Evolutionary conservation across 2,113 vertebrate genomes (phyloP).

Genomic region (Prionailurus bengalensis): DNA sequence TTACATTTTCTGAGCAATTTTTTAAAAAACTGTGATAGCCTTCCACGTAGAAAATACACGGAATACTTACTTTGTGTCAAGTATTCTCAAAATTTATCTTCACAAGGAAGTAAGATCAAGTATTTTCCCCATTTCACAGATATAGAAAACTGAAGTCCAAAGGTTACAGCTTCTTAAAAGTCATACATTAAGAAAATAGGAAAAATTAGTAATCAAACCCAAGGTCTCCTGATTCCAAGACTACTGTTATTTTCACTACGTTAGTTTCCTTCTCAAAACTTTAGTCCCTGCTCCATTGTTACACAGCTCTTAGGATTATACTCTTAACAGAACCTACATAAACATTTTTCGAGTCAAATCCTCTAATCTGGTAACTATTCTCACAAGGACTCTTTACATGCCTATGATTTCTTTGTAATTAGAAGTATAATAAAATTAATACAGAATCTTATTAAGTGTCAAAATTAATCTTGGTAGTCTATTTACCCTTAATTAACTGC

Average conservation of each 20-base stretch:
- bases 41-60: background rate
- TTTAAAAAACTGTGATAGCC: background rate
- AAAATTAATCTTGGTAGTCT: constrained; percentile 39
- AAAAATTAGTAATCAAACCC: background rate
- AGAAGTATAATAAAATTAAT: constrained; percentile 28
- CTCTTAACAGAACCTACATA: background rate
- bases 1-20: background rate
- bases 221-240: background rate
- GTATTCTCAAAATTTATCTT: constrained; percentile 31
- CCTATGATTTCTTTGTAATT: constrained; percentile 6
- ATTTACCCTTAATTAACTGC: constrained; percentile 47
- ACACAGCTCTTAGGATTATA: constrained; percentile 30
- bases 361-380: constrained; percentile 12
- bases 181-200: background rate
- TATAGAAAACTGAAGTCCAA: constrained; percentile 21
- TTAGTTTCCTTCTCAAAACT: constrained; percentile 43
- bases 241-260: background rate
- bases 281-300: background rate
- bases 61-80: background rate
- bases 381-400: background rate
- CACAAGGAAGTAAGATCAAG: constrained; percentile 10
- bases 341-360: constrained; percentile 31
- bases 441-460: background rate
- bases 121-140: background rate
- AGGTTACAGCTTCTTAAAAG: background rate